Conservation (phyloP, 2,888 invertebrate genomes). For the Geotrupes spiniger region DNA sequence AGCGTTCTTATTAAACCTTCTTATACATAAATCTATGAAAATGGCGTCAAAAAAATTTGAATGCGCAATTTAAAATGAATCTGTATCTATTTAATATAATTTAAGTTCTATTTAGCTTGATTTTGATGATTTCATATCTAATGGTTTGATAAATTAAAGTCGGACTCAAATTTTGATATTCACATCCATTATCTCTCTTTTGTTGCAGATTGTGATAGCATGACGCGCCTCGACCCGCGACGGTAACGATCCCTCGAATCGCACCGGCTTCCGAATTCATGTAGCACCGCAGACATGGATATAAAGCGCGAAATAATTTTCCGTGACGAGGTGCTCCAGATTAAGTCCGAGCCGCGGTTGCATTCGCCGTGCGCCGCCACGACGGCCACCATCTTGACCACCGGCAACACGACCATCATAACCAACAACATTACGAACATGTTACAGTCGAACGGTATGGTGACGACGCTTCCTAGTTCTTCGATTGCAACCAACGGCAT, state of each 20-base stretch:
- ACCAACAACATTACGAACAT: conserved; percentile 35
- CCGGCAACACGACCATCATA: conserved; percentile 31
- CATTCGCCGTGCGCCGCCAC: conserved; percentile 38
- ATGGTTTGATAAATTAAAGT: too few relatives aligned
- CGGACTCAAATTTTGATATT: too few relatives aligned
- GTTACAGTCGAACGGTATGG: conserved; percentile 39
- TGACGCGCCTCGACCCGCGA: conserved; percentile 43
- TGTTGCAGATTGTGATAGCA: conserved; percentile 46
- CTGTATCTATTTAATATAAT: too few relatives aligned
- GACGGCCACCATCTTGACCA: conserved; percentile 29
- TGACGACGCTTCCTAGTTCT: conserved; percentile 36
- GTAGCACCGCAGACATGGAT: conserved; percentile 51
- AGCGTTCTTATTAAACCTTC: too few relatives aligned
- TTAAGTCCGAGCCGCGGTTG: conserved; percentile 52
- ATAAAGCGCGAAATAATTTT: conserved; percentile 65
- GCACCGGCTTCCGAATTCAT: conserved; percentile 15
- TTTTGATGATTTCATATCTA: too few relatives aligned
- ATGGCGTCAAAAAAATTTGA: too few relatives aligned
- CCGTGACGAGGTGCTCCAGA: conserved; percentile 51
- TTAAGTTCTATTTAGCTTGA: too few relatives aligned
- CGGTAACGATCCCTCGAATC: conserved; percentile 34
- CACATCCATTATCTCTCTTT: conserved; percentile 21
- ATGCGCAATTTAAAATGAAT: too few relatives aligned
- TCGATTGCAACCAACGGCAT: conserved; percentile 38
- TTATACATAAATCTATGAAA: too few relatives aligned